Evolutionary conservation across 2,888 invertebrate species (phyloP), one percentile per base, ranked within the genome.

Genomic region (Drosophila emarginata): DNA sequence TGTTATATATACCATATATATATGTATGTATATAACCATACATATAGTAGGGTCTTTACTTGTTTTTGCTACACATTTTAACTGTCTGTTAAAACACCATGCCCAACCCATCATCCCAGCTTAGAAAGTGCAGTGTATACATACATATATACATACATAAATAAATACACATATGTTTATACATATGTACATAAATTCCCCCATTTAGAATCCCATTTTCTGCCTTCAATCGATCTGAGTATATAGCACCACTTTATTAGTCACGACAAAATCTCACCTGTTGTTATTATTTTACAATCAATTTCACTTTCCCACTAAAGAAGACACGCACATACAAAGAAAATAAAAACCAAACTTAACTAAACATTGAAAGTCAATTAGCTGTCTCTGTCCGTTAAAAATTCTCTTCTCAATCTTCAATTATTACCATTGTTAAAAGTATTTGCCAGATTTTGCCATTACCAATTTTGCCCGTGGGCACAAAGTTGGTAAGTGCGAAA

Each of bases 361-460:
- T 75, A 74, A 82, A 87, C 82, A 83, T 72, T 84, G 82, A 87
- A 83, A 83, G 85, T 83, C 82, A 83, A 83, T 83, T 83, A 83
- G 82, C 85, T 63, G 74, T 4, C 69, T 69, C 69, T 69, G 76
- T 70, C 79, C 72, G 62, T 73, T 78, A 80, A 80, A 78, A 74
- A 84, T 87, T 87, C 87, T 87, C 62, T 78, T 57, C 5, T 28
- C 71, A 58, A 70, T 64, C 64, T 53, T 64, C 57, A 56, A 15
- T 53, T 23, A 51, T 40, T 32, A 37, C 50, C 54, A 54, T 54
- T 54, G 54, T 54, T 54, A 54, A 18, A 14, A 54, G 36, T 18
- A 12, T 26, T 52, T 54, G 18, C 7, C 4, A 32, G 32, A n/a
- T 32, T 36, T 36, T 32, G 23, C 51, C 21, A 18, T 18, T 14